Evolutionary conservation across 2,113 vertebrate genomes (phyloP).

Genomic region (Stercorarius parasiticus): DNA sequence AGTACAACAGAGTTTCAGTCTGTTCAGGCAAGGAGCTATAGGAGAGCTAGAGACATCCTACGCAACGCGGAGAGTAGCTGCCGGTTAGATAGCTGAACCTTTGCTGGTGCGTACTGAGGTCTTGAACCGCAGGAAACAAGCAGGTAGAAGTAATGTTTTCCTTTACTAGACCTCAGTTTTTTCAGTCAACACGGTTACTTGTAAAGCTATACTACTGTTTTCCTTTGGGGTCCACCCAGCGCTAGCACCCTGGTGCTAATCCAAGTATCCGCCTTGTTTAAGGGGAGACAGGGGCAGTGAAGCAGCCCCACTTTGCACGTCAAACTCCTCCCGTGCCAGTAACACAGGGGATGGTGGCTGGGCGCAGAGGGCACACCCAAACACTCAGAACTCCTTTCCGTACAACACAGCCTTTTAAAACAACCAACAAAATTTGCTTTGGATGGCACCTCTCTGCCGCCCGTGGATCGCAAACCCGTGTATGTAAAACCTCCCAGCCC

Average conservation of each 20-base stretch:
- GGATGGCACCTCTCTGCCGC: conserved; percentile 10
- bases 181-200: neutral
- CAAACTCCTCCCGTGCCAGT: neutral
- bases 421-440: conserved; percentile 12
- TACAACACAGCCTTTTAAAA: conserved; percentile 46
- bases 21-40: conserved; percentile 1
- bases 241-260: neutral
- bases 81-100: conserved; percentile 14
- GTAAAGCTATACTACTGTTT: neutral
- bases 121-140: conserved; percentile 46
- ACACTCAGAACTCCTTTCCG: conserved; percentile 2
- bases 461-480: neutral
- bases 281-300: neutral
- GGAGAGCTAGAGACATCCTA: neutral
- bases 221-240: neutral
- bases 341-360: neutral
- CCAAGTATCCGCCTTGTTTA: neutral
- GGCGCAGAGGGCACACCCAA: neutral
- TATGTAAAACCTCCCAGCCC: conserved; percentile 19
- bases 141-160: neutral
- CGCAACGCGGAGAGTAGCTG: neutral
- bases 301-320: neutral
- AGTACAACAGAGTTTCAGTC: neutral
- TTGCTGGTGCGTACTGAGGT: conserved; percentile 65
- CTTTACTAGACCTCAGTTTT: neutral